A percentile compares a stretch with the other conserved stretches of the same genome.
These are phyloP conservation scores for Macrobrachium nipponense DNA, from an alignment of 1,140 invertebrate genomes.

Conservation along the genomic window DNA sequence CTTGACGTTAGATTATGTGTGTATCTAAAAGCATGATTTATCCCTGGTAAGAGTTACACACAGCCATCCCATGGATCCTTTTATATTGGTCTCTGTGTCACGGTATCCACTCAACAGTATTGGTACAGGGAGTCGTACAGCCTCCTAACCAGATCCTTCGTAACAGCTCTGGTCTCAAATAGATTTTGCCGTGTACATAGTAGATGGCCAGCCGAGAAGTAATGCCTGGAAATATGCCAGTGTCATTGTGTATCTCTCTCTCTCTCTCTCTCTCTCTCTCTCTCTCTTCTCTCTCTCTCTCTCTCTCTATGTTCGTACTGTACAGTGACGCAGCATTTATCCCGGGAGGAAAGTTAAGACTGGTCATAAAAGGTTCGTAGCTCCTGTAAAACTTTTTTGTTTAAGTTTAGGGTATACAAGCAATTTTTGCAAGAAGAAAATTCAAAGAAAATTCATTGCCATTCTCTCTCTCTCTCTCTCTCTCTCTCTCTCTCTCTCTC, in stretches of 20 bases:
- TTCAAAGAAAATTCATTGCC: no score
- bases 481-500: not conserved
- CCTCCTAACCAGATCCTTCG: not conserved
- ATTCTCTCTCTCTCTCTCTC: not conserved
- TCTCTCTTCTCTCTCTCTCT: slow-evolving; percentile 6
- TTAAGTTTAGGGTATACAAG: no score
- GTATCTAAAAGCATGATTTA: not conserved
- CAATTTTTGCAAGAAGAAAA: not conserved
- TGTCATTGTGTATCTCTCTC: not conserved
- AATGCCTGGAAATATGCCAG: no score
- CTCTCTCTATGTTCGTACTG: not conserved
- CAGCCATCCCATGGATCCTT: no score
- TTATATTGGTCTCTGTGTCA: no score
- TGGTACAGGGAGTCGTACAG: not conserved
- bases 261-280: slow-evolving; percentile 17
- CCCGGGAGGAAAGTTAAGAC: not conserved
- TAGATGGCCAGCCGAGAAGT: no score
- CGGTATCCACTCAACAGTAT: no score
- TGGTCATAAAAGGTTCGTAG: no score
- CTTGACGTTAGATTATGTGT: not conserved
- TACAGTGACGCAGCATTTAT: not conserved
- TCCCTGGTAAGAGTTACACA: no score
- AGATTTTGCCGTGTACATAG: no score
- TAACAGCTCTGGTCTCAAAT: no score
- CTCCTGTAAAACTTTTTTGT: no score